These are phyloP conservation scores for Pristionchus exspectatus DNA, from an alignment of 2,888 invertebrate species.

Conservation along the genomic window DNA sequence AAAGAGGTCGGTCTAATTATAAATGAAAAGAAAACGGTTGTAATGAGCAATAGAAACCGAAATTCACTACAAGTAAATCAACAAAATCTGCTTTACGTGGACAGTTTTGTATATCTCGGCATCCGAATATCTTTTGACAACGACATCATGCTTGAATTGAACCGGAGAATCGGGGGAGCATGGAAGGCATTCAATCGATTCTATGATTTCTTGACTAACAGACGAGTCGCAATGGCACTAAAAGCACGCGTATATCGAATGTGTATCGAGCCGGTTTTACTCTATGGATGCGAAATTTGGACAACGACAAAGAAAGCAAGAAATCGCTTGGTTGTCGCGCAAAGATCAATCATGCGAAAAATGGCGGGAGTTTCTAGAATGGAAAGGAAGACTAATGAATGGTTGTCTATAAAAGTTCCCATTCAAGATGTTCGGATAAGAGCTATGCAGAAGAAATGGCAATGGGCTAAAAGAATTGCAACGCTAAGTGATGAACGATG, in stretches of 20 bases:
- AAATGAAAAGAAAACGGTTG: neutral
- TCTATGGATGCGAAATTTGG: too few species aligned
- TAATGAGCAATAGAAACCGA: neutral
- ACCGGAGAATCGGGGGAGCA: neutral
- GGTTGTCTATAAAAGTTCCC: too few species aligned
- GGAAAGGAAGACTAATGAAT: too few species aligned
- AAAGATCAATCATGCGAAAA: too few species aligned
- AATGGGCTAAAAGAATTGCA: neutral
- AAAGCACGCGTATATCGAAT: neutral
- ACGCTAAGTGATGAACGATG: neutral
- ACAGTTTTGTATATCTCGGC: neutral
- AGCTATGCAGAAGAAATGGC: neutral
- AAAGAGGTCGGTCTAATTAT: neutral
- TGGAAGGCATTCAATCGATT: constrained; percentile 3
- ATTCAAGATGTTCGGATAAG: too few species aligned
- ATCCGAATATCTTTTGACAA: neutral
- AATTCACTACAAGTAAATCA: neutral
- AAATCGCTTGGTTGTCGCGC: too few species aligned
- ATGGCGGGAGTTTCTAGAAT: too few species aligned
- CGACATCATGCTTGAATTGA: neutral
- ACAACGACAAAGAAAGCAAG: too few species aligned
- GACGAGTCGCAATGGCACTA: neutral
- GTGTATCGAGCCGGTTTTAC: too few species aligned
- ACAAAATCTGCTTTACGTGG: neutral
- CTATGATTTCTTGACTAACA: neutral